Conservation (phyloP, 2,113 vertebrate genomes). For the Rattus norvegicus region DNA sequence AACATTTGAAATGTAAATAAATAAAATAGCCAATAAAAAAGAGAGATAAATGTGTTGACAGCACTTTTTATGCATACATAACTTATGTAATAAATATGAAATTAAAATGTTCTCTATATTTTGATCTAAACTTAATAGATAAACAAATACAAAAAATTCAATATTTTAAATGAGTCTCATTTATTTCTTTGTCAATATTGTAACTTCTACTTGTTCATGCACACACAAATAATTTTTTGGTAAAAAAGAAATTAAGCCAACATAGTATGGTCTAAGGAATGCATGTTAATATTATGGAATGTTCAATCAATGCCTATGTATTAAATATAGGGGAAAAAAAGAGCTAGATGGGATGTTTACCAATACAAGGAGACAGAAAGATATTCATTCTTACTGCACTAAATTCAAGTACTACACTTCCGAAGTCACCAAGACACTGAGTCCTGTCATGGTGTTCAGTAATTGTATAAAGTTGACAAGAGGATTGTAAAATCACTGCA, state of each 20-base stretch:
- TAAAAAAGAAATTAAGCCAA: conserved; percentile 78
- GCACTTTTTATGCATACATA: neutral
- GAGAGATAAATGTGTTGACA: neutral
- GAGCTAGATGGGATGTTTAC: conserved; percentile 80
- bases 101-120: neutral
- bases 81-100: neutral
- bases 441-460: conserved; percentile 85
- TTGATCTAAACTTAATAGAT: neutral
- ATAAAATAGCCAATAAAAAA: too few species aligned
- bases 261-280: conserved; percentile 83
- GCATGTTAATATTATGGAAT: conserved; percentile 89
- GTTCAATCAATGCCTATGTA: conserved; percentile 83
- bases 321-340: conserved; percentile 78
- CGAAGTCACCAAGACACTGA: conserved; percentile 88
- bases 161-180: conserved; percentile 89
- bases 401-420: conserved; percentile 86
- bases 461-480: conserved; percentile 85
- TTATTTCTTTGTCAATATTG: conserved; percentile 91
- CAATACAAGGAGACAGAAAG: conserved; percentile 85
- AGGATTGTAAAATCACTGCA: conserved; percentile 90
- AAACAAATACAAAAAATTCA: neutral
- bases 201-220: conserved; percentile 89
- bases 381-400: conserved; percentile 87
- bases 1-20: too few species aligned
- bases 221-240: conserved; percentile 83